Evolutionary conservation across 2,113 vertebrate genomes (phyloP).

Genomic region (Calypte anna): DNA sequence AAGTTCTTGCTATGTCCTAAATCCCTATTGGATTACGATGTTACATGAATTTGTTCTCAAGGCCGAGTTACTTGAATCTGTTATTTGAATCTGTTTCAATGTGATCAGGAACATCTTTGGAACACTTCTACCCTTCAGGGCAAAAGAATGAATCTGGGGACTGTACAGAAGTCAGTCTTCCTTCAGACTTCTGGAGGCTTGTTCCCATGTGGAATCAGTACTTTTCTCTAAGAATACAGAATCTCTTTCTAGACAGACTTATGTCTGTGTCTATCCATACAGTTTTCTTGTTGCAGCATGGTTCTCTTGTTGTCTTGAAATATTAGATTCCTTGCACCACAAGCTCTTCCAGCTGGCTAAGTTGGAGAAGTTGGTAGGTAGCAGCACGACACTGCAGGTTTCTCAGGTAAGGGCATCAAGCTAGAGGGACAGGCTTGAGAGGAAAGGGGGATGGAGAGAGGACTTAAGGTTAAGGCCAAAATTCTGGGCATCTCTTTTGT

Average conservation of each 20-base stretch:
- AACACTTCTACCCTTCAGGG: not conserved
- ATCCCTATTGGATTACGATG: not conserved
- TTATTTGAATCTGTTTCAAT: not conserved
- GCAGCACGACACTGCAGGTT: not conserved
- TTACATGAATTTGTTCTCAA: not conserved
- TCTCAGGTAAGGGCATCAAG: not conserved
- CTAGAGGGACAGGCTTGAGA: not conserved
- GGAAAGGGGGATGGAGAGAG: not conserved
- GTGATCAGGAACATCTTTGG: not conserved
- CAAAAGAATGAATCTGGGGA: not conserved
- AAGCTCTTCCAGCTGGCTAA: not conserved
- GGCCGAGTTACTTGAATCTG: not conserved
- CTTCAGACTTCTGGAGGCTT: not conserved
- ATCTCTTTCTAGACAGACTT: not conserved
- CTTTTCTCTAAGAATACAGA: not conserved
- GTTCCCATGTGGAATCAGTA: not conserved
- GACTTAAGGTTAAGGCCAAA: not conserved
- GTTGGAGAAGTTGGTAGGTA: not conserved
- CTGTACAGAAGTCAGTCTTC: not conserved
- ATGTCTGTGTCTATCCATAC: not conserved
- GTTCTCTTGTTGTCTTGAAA: not conserved
- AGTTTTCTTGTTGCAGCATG: not conserved
- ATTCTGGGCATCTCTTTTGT: not conserved
- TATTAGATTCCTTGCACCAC: not conserved
- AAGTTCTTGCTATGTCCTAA: not conserved